Conservation (phyloP, 2,797 vertebrate species). For the Threskiornis aethiopicus region DNA sequence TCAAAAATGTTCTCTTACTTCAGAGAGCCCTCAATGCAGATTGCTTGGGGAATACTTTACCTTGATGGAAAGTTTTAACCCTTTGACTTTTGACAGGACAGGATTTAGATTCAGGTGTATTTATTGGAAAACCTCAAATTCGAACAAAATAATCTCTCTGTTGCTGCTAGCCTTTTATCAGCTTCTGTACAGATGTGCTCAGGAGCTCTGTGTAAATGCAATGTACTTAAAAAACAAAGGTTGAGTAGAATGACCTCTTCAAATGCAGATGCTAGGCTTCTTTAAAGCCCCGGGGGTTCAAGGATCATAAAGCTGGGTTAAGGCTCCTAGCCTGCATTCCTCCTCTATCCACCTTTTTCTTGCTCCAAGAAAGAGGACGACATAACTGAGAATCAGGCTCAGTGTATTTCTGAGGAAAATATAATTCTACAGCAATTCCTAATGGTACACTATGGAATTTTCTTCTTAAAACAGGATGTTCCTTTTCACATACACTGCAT, state of each 20-base stretch:
- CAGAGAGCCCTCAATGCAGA: constrained; percentile 2
- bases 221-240: constrained; percentile 4
- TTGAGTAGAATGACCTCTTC: neutral
- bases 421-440: neutral
- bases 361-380: neutral
- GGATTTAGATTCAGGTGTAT: neutral
- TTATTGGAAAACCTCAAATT: constrained; percentile 18
- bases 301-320: constrained; percentile 18
- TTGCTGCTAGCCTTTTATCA: constrained; percentile 19
- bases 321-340: neutral
- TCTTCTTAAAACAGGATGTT: neutral
- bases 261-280: constrained; percentile 22
- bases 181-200: neutral
- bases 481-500: neutral
- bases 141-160: constrained; percentile 33
- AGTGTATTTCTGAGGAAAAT: neutral
- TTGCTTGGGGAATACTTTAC: neutral
- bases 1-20: neutral
- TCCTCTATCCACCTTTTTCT: neutral
- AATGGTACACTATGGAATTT: neutral
- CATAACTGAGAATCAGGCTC: neutral
- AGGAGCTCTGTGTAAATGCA: neutral
- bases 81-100: constrained; percentile 43
- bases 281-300: neutral
- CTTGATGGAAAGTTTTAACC: constrained; percentile 39